These are phyloP conservation scores for Apostichopus californicus DNA, from an alignment of 35 echinoderm and acorn worm genomes.

Conservation along the genomic window DNA sequence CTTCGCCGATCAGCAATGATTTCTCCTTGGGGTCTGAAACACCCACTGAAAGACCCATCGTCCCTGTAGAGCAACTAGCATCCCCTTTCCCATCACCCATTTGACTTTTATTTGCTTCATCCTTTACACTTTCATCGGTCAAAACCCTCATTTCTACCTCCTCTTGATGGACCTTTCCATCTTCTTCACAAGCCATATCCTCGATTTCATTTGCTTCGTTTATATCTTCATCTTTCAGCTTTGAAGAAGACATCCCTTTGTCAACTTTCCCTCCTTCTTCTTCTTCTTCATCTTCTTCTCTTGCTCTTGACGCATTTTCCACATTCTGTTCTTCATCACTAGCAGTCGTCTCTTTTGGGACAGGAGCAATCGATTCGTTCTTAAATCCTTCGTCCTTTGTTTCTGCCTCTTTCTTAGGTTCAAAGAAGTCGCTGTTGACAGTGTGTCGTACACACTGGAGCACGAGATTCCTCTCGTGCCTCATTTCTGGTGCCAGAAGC, in stretches of 20 bases:
- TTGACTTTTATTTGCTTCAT: no score
- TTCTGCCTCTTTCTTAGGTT: not conserved
- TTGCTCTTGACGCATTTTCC: not conserved
- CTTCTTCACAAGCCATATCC: not conserved
- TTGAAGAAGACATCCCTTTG: not conserved
- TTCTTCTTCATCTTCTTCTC: conserved; percentile 5
- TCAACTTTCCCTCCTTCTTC: not conserved
- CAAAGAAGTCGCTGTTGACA: conserved; percentile 72
- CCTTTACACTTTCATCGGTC: not conserved
- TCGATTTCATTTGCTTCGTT: not conserved
- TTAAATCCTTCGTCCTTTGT: not conserved
- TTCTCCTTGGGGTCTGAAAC: not conserved
- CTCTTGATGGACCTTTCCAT: not conserved
- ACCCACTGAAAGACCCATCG: not conserved
- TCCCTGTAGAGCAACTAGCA: not conserved
- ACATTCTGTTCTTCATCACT: not conserved
- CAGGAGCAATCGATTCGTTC: not conserved
- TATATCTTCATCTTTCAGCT: not conserved
- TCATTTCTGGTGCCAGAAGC: conserved; percentile 86
- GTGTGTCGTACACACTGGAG: conserved; percentile 84
- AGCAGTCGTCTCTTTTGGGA: not conserved
- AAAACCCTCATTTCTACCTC: not conserved
- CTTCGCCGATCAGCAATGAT: not conserved
- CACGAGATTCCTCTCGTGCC: conserved; percentile 74
- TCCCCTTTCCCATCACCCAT: not conserved